A percentile compares a stretch with the other conserved stretches of the same genome.
Evolutionary conservation across 2,888 invertebrate genomes (phyloP).

Genomic region (Drosophila melanosoma): DNA sequence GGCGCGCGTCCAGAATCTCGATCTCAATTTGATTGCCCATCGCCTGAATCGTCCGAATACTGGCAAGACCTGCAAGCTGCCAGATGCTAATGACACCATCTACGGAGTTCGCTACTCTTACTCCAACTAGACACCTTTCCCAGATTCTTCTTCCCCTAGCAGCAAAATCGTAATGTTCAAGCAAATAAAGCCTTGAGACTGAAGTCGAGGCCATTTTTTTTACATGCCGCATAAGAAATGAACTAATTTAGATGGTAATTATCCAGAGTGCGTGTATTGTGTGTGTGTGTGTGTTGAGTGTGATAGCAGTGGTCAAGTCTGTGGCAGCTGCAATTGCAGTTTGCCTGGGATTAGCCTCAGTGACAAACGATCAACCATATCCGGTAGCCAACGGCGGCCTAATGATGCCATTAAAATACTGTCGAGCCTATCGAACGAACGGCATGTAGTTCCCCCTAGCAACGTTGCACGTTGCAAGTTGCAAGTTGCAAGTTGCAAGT

Average conservation of each 20-base stretch:
- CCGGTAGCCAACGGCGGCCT: constrained; percentile 72
- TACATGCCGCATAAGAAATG: constrained; percentile 59
- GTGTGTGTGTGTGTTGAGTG: background rate
- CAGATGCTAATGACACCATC: constrained; percentile 69
- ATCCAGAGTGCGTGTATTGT: constrained; percentile 23
- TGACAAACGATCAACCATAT: constrained; percentile 79
- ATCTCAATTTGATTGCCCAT: constrained; percentile 48
- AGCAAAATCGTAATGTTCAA: constrained; percentile 63
- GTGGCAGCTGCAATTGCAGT: constrained; percentile 16
- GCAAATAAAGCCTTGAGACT: constrained; percentile 21
- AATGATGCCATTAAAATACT: constrained; percentile 75
- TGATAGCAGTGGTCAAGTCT: constrained; percentile 1
- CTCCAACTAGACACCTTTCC: constrained; percentile 19
- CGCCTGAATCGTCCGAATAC: constrained; percentile 51
- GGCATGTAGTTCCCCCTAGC: constrained; percentile 11
- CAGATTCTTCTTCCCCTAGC: background rate
- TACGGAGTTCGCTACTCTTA: constrained; percentile 67
- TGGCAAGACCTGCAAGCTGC: constrained; percentile 67
- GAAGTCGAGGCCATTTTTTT: background rate
- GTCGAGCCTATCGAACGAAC: constrained; percentile 49
- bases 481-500: background rate
- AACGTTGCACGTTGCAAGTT: background rate
- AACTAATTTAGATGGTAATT: constrained; percentile 78
- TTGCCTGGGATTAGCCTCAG: constrained; percentile 59
- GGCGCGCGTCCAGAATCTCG: constrained; percentile 74